These are phyloP conservation scores for Sarcophaga variegata DNA, from an alignment of 2,888 invertebrate species.

Conservation along the genomic window DNA sequence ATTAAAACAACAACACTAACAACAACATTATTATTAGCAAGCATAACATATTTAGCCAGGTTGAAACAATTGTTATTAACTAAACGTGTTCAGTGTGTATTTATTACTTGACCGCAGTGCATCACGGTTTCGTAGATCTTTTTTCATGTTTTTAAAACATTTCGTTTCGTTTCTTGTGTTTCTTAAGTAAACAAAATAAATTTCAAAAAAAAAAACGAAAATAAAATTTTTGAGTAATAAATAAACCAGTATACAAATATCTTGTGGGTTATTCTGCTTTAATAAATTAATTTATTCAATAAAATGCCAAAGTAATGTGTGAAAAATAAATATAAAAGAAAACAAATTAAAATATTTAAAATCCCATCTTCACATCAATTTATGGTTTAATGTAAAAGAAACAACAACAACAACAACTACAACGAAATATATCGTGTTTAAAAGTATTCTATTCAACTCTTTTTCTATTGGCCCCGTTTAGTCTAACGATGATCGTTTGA, in stretches of 20 bases:
- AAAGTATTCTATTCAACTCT: conserved; percentile 58
- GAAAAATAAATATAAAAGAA: neutral
- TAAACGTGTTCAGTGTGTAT: conserved; percentile 64
- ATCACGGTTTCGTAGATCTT: conserved; percentile 18
- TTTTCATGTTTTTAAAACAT: neutral
- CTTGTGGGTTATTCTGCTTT: too few species aligned
- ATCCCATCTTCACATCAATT: neutral
- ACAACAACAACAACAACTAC: too few species aligned
- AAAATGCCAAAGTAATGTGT: neutral
- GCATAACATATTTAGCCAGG: conserved; percentile 36
- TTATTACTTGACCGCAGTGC: conserved; percentile 61
- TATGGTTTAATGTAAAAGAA: neutral
- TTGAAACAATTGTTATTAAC: conserved; percentile 54
- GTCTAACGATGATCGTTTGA: conserved; percentile 68
- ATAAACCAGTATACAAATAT: neutral
- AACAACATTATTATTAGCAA: neutral
- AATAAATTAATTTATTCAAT: too few species aligned
- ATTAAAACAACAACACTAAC: neutral
- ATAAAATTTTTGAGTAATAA: neutral
- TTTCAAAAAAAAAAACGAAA: too few species aligned
- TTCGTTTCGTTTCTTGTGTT: conserved; percentile 22
- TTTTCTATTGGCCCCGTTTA: conserved; percentile 68
- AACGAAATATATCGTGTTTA: neutral
- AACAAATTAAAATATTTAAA: neutral
- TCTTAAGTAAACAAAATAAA: neutral